Percentiles rank a stretch among this genome's conserved stretches.
phyloP scores from a whole-genome alignment of 2,113 vertebrate species.

The Rallus limicola region DNA sequence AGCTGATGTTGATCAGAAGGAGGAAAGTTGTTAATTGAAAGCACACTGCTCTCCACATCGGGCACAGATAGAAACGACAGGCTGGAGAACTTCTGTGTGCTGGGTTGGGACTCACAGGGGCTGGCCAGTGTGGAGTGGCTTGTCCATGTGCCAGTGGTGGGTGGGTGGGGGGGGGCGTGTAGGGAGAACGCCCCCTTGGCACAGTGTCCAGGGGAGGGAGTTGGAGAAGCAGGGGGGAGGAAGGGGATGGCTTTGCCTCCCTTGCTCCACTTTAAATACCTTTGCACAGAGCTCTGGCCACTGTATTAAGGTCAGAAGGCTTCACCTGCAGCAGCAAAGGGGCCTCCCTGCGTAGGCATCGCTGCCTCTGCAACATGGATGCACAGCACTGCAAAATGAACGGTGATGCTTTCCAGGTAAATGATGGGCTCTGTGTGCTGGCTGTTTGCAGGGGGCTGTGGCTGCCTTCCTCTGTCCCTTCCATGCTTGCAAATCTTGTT shows the following conservation, averaged over 20 bases:
- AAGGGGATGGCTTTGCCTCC: background rate
- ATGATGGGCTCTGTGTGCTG: background rate
- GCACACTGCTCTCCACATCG: background rate
- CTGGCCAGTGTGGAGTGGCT: fast-evolving
- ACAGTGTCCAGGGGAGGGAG: background rate
- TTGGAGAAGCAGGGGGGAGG: background rate
- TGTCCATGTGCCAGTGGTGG: background rate
- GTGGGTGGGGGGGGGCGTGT: background rate
- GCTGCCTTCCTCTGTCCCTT: background rate
- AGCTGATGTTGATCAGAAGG: background rate
- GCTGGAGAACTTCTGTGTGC: fast-evolving
- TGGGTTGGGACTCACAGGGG: fast-evolving
- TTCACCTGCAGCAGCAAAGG: background rate
- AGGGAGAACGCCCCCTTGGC: slow-evolving; percentile 52
- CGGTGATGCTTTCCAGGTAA: slow-evolving; percentile 48
- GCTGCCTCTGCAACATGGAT: background rate
- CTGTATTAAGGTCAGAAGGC: background rate
- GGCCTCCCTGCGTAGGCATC: background rate
- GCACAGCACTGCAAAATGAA: slow-evolving; percentile 40
- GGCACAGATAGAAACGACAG: background rate
- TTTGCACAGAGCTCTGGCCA: background rate
- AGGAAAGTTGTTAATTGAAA: slow-evolving; percentile 9
- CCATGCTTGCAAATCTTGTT: background rate
- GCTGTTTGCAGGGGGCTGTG: background rate
- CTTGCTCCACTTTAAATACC: slow-evolving; percentile 53